A percentile compares a stretch with the other conserved stretches of the same genome.
phyloP scores from a whole-genome alignment of 2,113 vertebrate species.

The Pycnonotus jocosus region DNA sequence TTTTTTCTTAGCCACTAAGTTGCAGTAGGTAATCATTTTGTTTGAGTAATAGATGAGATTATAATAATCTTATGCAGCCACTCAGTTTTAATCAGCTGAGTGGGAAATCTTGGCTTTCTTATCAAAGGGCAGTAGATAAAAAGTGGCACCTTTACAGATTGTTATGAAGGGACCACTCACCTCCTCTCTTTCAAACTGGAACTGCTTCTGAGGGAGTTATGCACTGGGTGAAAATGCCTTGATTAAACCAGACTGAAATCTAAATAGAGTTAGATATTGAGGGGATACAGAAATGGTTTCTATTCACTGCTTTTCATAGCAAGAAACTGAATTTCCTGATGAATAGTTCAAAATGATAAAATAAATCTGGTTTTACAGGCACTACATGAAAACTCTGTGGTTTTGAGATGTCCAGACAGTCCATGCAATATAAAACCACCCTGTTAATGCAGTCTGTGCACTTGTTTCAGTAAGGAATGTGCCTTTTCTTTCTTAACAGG shows the following conservation, averaged over 20 bases:
- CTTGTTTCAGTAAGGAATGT: neutral
- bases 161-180: constrained; percentile 10
- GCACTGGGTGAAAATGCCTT: neutral
- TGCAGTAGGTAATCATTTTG: neutral
- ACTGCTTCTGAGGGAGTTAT: neutral
- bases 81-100: constrained; percentile 32
- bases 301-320: neutral
- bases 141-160: neutral
- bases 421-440: neutral
- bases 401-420: neutral
- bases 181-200: neutral
- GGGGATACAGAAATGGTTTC: neutral
- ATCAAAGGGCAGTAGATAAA: constrained; percentile 29
- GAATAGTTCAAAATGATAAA: neutral
- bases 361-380: neutral
- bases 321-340: neutral
- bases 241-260: constrained; percentile 37
- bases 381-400: neutral
- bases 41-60: neutral
- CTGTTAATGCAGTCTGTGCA: neutral
- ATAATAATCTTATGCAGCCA: constrained; percentile 14
- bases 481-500: neutral
- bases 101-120: constrained; percentile 21
- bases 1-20: neutral
- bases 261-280: neutral